Conservation (phyloP, 2,888 invertebrate species). For the Heteropelma amictum region DNA sequence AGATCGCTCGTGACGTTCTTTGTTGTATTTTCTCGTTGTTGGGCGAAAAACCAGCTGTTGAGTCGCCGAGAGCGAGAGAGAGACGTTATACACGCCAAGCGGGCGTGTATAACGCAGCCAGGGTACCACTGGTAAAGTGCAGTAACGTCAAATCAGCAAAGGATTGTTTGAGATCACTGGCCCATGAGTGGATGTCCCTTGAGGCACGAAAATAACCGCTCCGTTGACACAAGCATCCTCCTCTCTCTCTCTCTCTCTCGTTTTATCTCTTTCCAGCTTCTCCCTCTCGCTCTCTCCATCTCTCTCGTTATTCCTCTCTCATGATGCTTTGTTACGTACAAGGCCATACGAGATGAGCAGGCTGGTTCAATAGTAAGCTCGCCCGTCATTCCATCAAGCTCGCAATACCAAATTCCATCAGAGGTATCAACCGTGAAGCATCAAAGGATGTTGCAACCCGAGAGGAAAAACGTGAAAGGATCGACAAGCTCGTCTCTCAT, state of each 20-base stretch:
- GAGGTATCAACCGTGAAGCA: constrained; percentile 48
- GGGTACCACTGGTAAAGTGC: constrained; percentile 40
- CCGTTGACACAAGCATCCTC: constrained; percentile 47
- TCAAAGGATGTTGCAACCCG: constrained; percentile 39
- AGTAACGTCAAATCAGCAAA: constrained; percentile 56
- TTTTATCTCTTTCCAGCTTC: constrained; percentile 26
- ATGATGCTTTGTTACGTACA: constrained; percentile 34
- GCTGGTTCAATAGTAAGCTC: constrained; percentile 29
- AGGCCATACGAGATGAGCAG: constrained; percentile 35
- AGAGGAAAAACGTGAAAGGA: background rate
- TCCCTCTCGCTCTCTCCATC: constrained; percentile 35
- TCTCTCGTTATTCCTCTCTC: constrained; percentile 28
- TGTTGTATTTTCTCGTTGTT: constrained; percentile 27
- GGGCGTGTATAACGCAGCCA: background rate
- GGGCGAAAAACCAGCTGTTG: constrained; percentile 13
- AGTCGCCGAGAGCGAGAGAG: constrained; percentile 10
- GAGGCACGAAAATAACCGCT: constrained; percentile 64
- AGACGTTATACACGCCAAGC: background rate
- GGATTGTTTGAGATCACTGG: constrained; percentile 61
- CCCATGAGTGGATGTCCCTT: constrained; percentile 61
- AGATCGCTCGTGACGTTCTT: constrained; percentile 32
- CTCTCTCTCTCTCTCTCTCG: constrained; percentile 39
- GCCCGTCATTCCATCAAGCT: constrained; percentile 42
- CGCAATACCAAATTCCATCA: constrained; percentile 48
- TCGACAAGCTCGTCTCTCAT: constrained; percentile 17